phyloP scores from a whole-genome alignment of 2,797 vertebrate species.

The Octomys mimax region DNA sequence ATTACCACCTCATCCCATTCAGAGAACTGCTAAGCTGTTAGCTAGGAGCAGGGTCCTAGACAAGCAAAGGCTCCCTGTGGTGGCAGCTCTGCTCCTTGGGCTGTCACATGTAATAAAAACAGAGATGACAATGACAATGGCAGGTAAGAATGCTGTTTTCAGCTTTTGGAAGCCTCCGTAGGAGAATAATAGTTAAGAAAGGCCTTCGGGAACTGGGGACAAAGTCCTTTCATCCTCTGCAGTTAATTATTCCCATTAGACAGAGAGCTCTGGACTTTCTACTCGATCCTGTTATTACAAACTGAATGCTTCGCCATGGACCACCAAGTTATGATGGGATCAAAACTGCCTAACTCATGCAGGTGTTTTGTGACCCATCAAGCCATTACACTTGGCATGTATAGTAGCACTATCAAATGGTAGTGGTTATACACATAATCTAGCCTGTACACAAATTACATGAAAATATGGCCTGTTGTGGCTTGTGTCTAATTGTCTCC shows the following conservation, averaged over 20 bases:
- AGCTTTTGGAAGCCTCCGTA: neutral
- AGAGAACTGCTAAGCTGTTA: neutral
- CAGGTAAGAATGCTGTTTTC: neutral
- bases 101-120: neutral
- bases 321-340: neutral
- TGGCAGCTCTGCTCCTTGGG: neutral
- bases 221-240: neutral
- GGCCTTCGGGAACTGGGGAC: neutral
- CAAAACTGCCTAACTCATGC: neutral
- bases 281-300: neutral
- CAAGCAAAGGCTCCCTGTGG: neutral
- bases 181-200: neutral
- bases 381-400: neutral
- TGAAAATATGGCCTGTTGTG: neutral
- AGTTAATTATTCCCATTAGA: neutral
- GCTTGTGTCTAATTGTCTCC: neutral
- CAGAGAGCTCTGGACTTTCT: neutral
- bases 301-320: neutral
- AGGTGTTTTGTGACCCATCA: neutral
- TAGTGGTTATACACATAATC: too few relatives aligned
- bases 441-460: neutral
- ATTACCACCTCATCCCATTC: neutral
- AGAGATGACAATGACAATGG: neutral
- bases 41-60: neutral
- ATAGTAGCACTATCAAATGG: neutral